Evolutionary conservation across 2,888 invertebrate genomes (phyloP).

Genomic region (Conops quadrifasciatus): DNA sequence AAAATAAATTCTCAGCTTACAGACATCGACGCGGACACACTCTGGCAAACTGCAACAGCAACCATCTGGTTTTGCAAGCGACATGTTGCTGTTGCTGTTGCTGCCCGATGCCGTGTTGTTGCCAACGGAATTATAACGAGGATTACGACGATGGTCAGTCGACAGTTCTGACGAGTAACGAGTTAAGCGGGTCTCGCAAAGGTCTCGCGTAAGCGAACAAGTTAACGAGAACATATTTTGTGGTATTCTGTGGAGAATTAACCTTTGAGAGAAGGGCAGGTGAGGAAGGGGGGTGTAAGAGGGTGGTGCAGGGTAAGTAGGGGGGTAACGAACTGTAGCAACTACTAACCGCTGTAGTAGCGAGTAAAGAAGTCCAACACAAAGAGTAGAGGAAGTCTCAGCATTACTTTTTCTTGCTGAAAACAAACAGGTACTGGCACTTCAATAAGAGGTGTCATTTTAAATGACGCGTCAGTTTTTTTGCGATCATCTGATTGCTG

Average conservation of each 20-base stretch:
- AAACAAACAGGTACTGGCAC: no score
- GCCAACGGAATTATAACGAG: conserved; percentile 20
- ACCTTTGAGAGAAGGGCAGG: background rate
- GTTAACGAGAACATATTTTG: conserved; percentile 11
- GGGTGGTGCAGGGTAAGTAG: background rate
- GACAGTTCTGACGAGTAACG: conserved; percentile 4
- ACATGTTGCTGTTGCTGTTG: background rate
- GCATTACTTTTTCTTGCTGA: no score
- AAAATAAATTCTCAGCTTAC: background rate
- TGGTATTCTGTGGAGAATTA: background rate
- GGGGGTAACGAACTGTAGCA: no score
- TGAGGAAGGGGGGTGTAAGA: background rate
- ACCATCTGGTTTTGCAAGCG: background rate
- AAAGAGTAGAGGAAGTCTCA: no score
- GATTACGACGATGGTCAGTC: conserved; percentile 23
- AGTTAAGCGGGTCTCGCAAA: background rate
- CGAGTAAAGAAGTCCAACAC: no score
- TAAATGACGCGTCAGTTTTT: no score
- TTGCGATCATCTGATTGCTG: no score
- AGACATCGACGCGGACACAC: background rate
- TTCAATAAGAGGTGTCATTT: no score
- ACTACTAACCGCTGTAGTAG: no score
- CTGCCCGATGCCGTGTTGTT: background rate
- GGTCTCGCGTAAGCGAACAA: background rate
- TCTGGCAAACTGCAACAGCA: background rate